Evolutionary conservation across 92 coral and sea anemone genomes (phyloP).

Genomic region (Epizoanthus ramosus): DNA sequence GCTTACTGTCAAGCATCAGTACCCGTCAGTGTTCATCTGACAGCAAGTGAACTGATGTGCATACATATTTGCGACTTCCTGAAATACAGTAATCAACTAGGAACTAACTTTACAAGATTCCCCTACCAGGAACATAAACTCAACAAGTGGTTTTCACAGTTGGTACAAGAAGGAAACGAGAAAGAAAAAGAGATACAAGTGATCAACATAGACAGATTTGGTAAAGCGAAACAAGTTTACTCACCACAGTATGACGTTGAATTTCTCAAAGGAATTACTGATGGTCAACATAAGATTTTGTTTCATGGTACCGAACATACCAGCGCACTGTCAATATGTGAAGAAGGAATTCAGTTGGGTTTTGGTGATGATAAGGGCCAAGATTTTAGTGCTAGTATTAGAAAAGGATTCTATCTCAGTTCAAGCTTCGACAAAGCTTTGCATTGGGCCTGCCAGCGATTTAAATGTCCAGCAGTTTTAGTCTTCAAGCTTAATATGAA

Average conservation of each 20-base stretch:
- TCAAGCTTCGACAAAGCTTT: constrained; percentile 16
- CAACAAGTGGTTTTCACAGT: constrained; percentile 39
- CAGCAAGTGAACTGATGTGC: background rate
- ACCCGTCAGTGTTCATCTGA: background rate
- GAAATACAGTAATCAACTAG: background rate
- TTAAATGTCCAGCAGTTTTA: constrained; percentile 13
- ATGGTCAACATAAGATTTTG: constrained; percentile 1
- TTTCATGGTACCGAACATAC: constrained; percentile 58
- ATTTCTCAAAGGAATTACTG: constrained; percentile 1
- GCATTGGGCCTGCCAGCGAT: constrained; percentile 19
- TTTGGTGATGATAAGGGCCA: background rate
- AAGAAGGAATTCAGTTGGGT: constrained; percentile 34
- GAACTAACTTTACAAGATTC: constrained; percentile 11
- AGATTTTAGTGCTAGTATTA: constrained; percentile 46
- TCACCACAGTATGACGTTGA: background rate
- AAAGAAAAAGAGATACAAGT: constrained; percentile 9
- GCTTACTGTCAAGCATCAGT: too few species aligned
- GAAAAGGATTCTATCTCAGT: constrained; percentile 43
- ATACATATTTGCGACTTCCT: background rate
- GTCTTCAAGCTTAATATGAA: constrained; percentile 10
- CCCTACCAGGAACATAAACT: constrained; percentile 33
- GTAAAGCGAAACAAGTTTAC: background rate
- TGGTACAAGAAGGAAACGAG: background rate
- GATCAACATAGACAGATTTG: constrained; percentile 19
- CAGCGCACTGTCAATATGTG: constrained; percentile 26